Base-by-base conservation (phyloP, 2,797 vertebrate species). In the Tapera naevia region DNA sequence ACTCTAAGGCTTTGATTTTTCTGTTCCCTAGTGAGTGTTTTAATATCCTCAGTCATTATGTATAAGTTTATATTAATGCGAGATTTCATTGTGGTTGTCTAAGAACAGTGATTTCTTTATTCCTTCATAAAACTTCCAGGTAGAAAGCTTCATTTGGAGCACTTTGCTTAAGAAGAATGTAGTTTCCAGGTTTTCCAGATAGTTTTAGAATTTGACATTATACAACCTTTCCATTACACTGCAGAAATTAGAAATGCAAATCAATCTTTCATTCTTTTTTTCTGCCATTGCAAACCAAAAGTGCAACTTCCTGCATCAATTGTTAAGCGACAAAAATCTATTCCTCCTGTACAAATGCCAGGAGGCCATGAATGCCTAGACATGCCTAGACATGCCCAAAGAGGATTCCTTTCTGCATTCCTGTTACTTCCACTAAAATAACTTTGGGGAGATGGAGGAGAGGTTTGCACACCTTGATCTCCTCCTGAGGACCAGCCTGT, bases 261-360 rank as follows among this genome's bases (percentile, higher is more conserved):
- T 10, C 35, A 33, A 11, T 0, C 0, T 62, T 79, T 57, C 22
- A 17, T 32, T 62, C 24, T 65, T 80, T 37, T 69, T 60, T 65
- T 61, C 41, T 81, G 41, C 65, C 5, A 1, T 21, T 86, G 28
- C 32, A 89, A 81, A 37, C 30, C 0, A 0, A 24, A 65, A 60
- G n/a, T 17, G 19, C 27, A 60, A 45, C 19, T 76, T 75, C 37
- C 70, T 27, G 45, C 33, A 53, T 37, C 33, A 57, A 58, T 24
- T 48, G 5, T 60, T 33, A 46, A 72, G 24, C 1, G 1, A 35
- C n/a, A 23, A 13, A 56, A 78, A 76, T n/a, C 24, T 0, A 0
- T 65, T 65, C 32, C 33, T 82, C 28, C 70, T 28, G n/a, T 32
- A 25, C 39, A 84, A 70, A 46, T 23, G 14, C 61, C 88, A 43